phyloP scores from a whole-genome alignment of 2,797 vertebrate species.

The Cirrhinus molitorella region DNA sequence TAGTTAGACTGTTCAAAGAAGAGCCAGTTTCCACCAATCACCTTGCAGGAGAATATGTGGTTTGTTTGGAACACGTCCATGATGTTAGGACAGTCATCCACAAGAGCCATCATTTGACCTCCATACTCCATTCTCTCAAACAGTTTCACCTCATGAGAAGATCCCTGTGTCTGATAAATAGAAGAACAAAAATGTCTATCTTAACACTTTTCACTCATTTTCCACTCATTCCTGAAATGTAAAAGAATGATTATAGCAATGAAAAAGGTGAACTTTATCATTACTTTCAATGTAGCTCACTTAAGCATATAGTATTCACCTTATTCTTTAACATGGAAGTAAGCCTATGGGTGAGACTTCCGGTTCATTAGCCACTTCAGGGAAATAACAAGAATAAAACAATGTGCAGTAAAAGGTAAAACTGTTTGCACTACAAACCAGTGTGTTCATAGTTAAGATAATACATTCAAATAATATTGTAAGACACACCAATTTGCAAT shows the following conservation, averaged over 20 bases:
- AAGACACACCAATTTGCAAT: too few species aligned
- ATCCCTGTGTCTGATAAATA: slow-evolving; percentile 45
- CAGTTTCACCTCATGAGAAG: slow-evolving; percentile 79
- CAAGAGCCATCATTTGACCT: slow-evolving; percentile 85
- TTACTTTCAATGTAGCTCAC: neutral
- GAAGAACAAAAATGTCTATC: neutral
- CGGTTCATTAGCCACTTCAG: too few species aligned
- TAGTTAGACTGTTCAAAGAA: slow-evolving; percentile 86
- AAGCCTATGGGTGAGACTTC: too few species aligned
- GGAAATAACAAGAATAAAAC: too few species aligned
- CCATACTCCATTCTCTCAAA: slow-evolving; percentile 78
- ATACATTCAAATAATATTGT: too few species aligned
- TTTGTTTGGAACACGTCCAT: slow-evolving; percentile 84
- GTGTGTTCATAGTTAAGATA: too few species aligned
- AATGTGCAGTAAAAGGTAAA: too few species aligned
- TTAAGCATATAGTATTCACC: neutral
- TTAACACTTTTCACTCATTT: neutral
- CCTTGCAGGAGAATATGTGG: slow-evolving; percentile 83
- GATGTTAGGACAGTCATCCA: slow-evolving; percentile 83
- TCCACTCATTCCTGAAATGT: neutral
- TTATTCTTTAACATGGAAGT: too few species aligned
- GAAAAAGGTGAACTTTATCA: neutral
- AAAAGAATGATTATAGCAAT: neutral
- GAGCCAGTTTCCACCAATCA: slow-evolving; percentile 83
- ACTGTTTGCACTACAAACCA: too few species aligned